A percentile compares a stretch with the other conserved stretches of the same genome.
Conservation (phyloP, 2,113 vertebrate species). For the Camelus dromedarius region DNA sequence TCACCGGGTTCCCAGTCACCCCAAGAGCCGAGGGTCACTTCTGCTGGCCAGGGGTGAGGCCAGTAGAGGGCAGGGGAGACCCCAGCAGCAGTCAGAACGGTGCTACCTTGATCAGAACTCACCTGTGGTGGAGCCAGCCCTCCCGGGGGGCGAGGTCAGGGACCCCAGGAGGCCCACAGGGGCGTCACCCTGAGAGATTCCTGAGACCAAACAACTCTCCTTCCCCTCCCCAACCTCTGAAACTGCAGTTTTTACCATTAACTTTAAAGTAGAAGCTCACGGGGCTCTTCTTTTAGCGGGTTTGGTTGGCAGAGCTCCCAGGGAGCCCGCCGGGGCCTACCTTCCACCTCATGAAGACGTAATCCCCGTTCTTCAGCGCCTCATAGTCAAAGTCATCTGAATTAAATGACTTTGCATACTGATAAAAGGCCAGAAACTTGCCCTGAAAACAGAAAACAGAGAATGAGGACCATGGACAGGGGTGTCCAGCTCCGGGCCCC, state of each 20-base stretch:
- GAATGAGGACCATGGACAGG: background rate
- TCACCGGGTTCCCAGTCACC: background rate
- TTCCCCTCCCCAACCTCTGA: background rate
- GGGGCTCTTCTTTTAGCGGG: background rate
- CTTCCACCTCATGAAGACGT: constrained; percentile 99
- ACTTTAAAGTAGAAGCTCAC: background rate
- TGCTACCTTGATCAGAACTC: too few species aligned
- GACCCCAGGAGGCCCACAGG: background rate
- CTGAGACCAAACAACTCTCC: background rate
- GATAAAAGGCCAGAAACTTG: constrained; percentile 99
- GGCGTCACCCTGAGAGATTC: background rate
- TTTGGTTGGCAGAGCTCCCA: background rate
- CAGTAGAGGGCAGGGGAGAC: too few species aligned
- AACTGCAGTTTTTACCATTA: background rate
- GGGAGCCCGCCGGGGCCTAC: constrained; percentile 83
- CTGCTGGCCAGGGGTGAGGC: background rate
- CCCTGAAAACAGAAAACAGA: constrained; percentile 87
- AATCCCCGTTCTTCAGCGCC: constrained; percentile 96
- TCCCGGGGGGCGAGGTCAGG: background rate
- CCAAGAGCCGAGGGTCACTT: background rate
- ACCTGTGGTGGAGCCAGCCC: too few species aligned
- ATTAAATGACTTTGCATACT: constrained; percentile 99
- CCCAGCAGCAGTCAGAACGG: background rate
- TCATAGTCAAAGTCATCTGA: constrained; percentile 98
- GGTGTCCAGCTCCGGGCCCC: background rate